Base-by-base conservation (phyloP, 2,797 vertebrate genomes). In the Eremophila alpestris region DNA sequence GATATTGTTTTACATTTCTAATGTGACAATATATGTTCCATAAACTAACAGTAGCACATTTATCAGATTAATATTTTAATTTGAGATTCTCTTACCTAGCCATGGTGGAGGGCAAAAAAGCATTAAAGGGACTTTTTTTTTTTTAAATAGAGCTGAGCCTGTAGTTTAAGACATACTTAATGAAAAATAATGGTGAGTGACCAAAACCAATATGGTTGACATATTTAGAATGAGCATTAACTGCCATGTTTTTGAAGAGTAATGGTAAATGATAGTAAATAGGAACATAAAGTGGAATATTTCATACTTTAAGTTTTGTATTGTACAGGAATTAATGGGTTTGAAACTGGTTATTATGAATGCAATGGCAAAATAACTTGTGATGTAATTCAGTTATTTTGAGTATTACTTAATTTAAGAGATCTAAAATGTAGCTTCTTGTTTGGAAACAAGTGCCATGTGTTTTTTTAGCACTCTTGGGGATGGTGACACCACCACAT, bases 231-330 rank as follows among this genome's bases (percentile, higher is more conserved):
- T 95, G 77, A 95, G 69, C 84, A 79, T 94, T 81, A 69, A 76
- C 68, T 95, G 15, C 83, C 29, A 7, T 87, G 56, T 55, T 90
- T 96, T 94, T 87, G 69, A 55, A 92, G 83, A 79, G 54, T 89
- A 91, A 74, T 85, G 59, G 80, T 90, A 93, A 97, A 60, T 88
- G 88, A 56, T 27, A 94, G 89, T 93, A 95, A 94, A 93, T 62
- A 93, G 71, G 83, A 96, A 81, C 73, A 69, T 69, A 83, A 89
- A 92, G 60, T 49, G 59, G 87, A 93, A 51, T 90, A 60, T 55
- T 95, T 94, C 67, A 43, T 96, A 79, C 70, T 92, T 95, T n/a
- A 79, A 60, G 93, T 93, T 95, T 40, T 89, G 58, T 95, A 55
- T 92, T 94, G 51, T 95, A 89, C 79, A 81, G 75, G 82, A 96